These are phyloP conservation scores for Lipotes vexillifer DNA, from an alignment of 2,113 vertebrate genomes.

Conservation along the genomic window DNA sequence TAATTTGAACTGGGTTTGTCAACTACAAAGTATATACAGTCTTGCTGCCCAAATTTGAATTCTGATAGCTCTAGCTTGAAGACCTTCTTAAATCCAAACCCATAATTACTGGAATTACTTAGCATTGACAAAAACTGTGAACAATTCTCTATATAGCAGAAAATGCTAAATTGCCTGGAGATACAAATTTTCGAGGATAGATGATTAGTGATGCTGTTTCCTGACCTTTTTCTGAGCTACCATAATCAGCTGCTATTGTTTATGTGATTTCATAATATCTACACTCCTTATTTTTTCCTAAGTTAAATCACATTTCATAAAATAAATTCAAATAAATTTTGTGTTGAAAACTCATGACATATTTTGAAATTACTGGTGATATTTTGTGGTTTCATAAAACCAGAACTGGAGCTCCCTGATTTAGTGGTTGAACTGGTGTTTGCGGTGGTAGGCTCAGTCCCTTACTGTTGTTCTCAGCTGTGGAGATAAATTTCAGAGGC, in stretches of 20 bases:
- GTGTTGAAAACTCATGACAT: slow-evolving; percentile 15
- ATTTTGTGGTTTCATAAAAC: background rate
- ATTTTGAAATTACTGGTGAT: slow-evolving; percentile 10
- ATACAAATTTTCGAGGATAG: slow-evolving; percentile 50
- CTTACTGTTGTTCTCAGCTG: background rate
- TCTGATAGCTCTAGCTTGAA: slow-evolving; percentile 29
- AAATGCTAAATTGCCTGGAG: slow-evolving; percentile 56
- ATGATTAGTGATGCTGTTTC: slow-evolving; percentile 46
- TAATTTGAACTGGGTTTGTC: background rate
- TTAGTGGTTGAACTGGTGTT: background rate
- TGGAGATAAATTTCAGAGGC: background rate
- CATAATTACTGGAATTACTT: slow-evolving; percentile 49
- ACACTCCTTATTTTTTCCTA: background rate
- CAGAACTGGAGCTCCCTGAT: background rate
- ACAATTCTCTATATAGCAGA: slow-evolving; percentile 7
- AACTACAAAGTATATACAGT: background rate
- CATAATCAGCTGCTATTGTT: slow-evolving; percentile 57
- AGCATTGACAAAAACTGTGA: slow-evolving; percentile 27
- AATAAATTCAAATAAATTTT: slow-evolving; percentile 50
- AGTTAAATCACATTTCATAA: slow-evolving; percentile 22
- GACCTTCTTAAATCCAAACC: slow-evolving; percentile 17
- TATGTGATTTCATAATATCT: slow-evolving; percentile 29
- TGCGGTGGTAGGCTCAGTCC: background rate
- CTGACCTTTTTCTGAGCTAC: slow-evolving; percentile 53
- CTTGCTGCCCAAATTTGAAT: slow-evolving; percentile 20